Evolutionary conservation across 2,797 vertebrate genomes (phyloP), one percentile per base, ranked within the genome.

Genomic region (Neosalanx taihuensis): DNA sequence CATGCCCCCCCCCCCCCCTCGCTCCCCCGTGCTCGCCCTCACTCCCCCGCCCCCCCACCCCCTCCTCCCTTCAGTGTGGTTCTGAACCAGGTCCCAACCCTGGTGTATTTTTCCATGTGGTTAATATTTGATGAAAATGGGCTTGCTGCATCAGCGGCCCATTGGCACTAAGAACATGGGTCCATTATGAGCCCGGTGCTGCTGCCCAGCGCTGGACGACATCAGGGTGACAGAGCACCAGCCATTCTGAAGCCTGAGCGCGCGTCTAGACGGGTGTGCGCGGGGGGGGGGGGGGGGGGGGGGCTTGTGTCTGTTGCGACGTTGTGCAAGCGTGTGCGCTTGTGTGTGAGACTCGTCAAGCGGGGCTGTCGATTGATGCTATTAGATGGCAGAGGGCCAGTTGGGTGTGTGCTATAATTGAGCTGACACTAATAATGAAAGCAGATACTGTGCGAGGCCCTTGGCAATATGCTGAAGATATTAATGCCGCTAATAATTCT

Each of bases 81-180:
- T 90, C 66, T 91, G 93, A 87, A 9, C 12, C 41, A 12, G 76
- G 85, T 85, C 88, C 86, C 83, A 92, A 95, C 94, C 94, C 91
- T 88, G 94, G 96, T 96, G 95, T 96, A 94, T 96, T 97, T 98
- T 98, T 98, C 96, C 96, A 94, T 95, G 94, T 93, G 95, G 98
- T 99, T 96, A 99, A 99, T 99, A 99, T 98, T 99, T 98, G 94
- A 99, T 99, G 96, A 96, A 98, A 99, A 98, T 98, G 95, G 95
- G 95, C 95, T 94, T 92, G 94, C 96, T 94, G 95, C 95, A 95
- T 96, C 96, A 98, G 95, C 96, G 96, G 95, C 95, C 96, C 94
- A 94, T 92, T 90, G 92, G 89, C 93, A 94, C 93, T 93, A 92
- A 94, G 90, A 96, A 95, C 94, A 93, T 92, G 93, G 94, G 95